phyloP scores from a whole-genome alignment of 2,113 vertebrate genomes.

The Thinocorus orbignyianus region DNA sequence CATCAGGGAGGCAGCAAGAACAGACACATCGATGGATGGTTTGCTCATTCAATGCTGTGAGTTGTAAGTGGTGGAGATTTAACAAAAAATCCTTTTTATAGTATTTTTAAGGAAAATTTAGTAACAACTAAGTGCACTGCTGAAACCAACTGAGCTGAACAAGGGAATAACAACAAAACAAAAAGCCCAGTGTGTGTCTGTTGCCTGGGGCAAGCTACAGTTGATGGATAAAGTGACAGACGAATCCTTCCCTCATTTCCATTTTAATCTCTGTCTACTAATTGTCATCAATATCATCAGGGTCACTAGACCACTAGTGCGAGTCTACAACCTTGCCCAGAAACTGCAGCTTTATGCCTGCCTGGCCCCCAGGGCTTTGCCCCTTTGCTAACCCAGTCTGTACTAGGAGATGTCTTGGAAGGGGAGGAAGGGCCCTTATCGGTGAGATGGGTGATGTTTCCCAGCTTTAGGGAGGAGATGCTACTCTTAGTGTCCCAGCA shows the following conservation, averaged over 20 bases:
- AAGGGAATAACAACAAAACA: conserved; percentile 72
- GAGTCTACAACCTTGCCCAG: conserved; percentile 47
- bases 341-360: not conserved
- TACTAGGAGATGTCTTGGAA: not conserved
- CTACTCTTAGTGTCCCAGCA: not conserved
- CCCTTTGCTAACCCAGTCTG: conserved; percentile 27
- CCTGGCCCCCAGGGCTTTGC: conserved; percentile 33
- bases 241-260: conserved; percentile 70
- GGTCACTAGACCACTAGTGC: conserved; percentile 68
- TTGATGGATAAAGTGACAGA: conserved; percentile 77
- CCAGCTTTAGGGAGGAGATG: not conserved
- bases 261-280: conserved; percentile 76
- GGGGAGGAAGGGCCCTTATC: not conserved
- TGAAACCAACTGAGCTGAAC: conserved; percentile 67
- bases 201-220: conserved; percentile 72
- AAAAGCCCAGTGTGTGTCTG: conserved; percentile 69
- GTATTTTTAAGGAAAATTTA: conserved; percentile 53
- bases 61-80: not conserved
- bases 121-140: not conserved
- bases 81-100: not conserved
- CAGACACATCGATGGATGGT: not conserved
- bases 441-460: not conserved
- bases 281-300: conserved; percentile 76
- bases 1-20: not conserved
- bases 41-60: fast-evolving